Evolutionary conservation across 1,140 invertebrate species (phyloP), one percentile per base, ranked within the genome.

Genomic region (Brachionus plicatilis): DNA sequence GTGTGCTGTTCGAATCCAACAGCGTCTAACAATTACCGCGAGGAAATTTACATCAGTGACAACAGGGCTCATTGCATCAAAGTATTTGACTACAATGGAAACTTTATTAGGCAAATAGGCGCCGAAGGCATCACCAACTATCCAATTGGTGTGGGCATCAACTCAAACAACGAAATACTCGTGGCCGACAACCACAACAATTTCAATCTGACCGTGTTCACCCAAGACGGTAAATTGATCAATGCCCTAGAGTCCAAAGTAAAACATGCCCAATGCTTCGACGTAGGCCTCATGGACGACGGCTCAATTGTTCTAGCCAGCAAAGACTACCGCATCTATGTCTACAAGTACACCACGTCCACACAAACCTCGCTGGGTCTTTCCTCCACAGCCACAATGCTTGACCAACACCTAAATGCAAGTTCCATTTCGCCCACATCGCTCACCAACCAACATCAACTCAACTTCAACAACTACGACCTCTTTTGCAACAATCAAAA

Each of bases 141-240:
- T 89, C 97, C 97, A 0, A 99, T 99, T 87, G 97, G 97, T 4
- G 97, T 99, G 0, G 96, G 96, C 66, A 99, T 99, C 87, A 99
- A 98, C 88, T 93, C 93, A 0, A 93, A 94, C 41, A 97, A 96
- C 60, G 96, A 99, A 89, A 97, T 99, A 79, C 92, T 99, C 50
- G 97, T 99, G 86, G 97, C 97, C 43, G 97, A 99, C 91, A 99
- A 99, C 91, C 97, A 99, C 91, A 99, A 99, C 91, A 99, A 99
- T 90, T 99, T 99, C 92, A 99, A 99, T 89, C 90, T 99, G 88
- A 99, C 97, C 72, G 96, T 99, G 87, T 91, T 92, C 87, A 89
- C 87, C 29, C 90, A 97, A 90, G 96, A 99, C 87, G 97, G 97
- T 1, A 94, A 96, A 87, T 90, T 99, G 85, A 94, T 99, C 9